phyloP scores from a whole-genome alignment of 2,113 vertebrate species.

The Notarius quadriscutis region DNA sequence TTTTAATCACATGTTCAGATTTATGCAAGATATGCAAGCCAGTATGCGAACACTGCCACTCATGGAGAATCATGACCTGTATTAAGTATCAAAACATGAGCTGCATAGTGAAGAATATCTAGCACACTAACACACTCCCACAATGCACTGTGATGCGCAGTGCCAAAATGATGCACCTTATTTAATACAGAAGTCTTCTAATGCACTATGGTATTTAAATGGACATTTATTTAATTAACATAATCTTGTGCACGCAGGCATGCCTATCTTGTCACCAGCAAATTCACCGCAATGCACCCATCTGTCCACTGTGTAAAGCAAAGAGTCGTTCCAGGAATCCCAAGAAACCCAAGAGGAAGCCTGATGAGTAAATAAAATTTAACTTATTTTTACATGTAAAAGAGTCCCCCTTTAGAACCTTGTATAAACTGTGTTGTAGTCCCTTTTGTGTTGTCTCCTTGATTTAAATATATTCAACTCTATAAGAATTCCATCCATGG shows the following conservation, averaged over 20 bases:
- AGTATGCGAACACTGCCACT: neutral
- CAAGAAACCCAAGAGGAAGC: constrained; percentile 98
- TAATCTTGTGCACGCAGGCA: constrained; percentile 73
- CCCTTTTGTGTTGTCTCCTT: neutral
- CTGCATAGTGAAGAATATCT: neutral
- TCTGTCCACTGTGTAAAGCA: constrained; percentile 96
- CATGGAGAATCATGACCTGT: neutral
- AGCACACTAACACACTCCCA: neutral
- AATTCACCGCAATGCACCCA: constrained; percentile 97
- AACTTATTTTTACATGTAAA: neutral
- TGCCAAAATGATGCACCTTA: neutral
- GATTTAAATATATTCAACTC: neutral
- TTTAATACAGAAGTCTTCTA: neutral
- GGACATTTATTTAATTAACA: neutral
- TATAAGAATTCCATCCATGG: neutral
- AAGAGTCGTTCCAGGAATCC: constrained; percentile 98
- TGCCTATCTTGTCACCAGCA: constrained; percentile 98
- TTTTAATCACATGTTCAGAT: neutral
- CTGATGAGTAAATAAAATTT: constrained; percentile 80
- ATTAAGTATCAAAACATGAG: neutral
- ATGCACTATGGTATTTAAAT: neutral
- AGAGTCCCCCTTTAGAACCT: neutral
- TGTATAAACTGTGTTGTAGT: neutral
- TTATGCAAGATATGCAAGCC: neutral
- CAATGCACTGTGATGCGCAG: neutral